Percentiles rank a stretch among this genome's conserved stretches.
These are phyloP conservation scores for Pogona vitticeps DNA, from an alignment of 2,113 vertebrate genomes.

Conservation along the genomic window DNA sequence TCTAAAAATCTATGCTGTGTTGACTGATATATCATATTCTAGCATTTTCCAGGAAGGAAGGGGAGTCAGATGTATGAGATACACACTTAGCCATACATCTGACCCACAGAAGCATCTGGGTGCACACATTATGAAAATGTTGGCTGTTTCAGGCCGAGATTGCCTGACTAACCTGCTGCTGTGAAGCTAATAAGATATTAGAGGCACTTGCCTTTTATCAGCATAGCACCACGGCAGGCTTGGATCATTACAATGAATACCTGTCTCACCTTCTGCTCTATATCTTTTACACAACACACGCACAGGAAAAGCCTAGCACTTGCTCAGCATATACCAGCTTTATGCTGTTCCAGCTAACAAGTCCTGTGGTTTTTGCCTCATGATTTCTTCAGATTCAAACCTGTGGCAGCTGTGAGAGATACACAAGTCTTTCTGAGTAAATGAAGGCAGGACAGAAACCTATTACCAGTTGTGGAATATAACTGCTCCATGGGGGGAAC, in stretches of 20 bases:
- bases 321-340: background rate
- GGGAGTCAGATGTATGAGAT: background rate
- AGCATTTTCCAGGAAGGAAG: background rate
- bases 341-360: background rate
- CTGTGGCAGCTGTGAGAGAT: background rate
- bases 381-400: background rate
- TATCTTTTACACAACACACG: background rate
- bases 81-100: background rate
- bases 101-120: background rate
- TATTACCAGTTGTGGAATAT: too few species aligned
- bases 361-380: background rate
- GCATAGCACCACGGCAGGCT: fast-evolving
- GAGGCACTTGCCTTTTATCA: background rate
- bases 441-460: background rate
- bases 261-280: background rate
- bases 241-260: background rate
- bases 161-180: background rate
- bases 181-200: background rate
- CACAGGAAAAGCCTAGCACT: background rate
- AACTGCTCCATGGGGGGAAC: too few species aligned
- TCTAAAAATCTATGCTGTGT: background rate
- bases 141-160: background rate
- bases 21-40: background rate
- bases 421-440: background rate
- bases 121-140: background rate